phyloP scores from a whole-genome alignment of 2,113 vertebrate genomes.

The Microcebus lehilahytsara region DNA sequence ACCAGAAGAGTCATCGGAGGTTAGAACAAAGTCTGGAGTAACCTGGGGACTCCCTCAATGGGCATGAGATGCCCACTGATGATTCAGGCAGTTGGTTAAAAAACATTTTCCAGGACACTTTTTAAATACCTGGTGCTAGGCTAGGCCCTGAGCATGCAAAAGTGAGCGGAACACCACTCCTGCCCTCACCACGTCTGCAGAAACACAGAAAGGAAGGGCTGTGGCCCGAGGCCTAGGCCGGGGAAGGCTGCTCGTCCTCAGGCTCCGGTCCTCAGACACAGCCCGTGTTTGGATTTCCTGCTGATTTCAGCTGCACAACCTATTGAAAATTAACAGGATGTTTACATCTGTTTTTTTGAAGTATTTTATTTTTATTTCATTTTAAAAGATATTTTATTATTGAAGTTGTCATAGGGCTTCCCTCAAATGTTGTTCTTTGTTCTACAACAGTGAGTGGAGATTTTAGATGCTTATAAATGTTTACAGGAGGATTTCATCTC shows the following conservation, averaged over 20 bases:
- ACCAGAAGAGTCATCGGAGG: neutral
- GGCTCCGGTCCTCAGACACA: neutral
- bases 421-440: neutral
- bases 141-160: neutral
- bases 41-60: neutral
- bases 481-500: conserved; percentile 36
- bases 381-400: neutral
- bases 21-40: neutral
- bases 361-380: neutral
- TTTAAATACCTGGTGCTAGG: neutral
- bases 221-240: neutral
- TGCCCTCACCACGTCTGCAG: neutral
- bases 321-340: neutral
- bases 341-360: neutral
- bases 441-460: neutral
- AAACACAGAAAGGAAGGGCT: neutral
- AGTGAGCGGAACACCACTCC: neutral
- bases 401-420: neutral
- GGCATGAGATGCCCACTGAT: neutral
- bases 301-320: neutral
- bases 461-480: conserved; percentile 19
- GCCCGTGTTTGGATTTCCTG: neutral
- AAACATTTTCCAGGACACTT: neutral
- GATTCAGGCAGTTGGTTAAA: neutral
- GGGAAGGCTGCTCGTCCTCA: neutral